Base-by-base conservation (phyloP, 2,888 invertebrate species). In the Macrophya alboannulata region DNA sequence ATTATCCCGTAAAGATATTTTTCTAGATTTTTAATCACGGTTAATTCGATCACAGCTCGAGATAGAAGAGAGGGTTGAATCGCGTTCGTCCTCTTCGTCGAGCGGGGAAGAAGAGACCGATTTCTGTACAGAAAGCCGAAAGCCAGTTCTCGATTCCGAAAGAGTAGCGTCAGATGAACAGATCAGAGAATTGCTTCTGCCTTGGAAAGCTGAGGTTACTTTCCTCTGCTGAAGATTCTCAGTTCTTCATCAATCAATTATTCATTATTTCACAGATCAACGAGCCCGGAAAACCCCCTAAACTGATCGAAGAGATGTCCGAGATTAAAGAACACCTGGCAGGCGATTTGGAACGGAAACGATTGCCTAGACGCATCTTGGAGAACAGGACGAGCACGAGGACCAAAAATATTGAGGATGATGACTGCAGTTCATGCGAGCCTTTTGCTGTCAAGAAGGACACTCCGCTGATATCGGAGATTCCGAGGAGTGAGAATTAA, bases 11-110 rank as follows among this genome's bases (percentile, higher is more conserved):
- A 8, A 3, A 51, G 17, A 31, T 17, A 37, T 40, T 31, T 71
- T 6, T 0, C 40, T 2, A 62, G 25, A 2, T 31, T 71, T 40
- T 17, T 40, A 15, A 71, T 71, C 25, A 8, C 25, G 17, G 4
- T n/a, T n/a, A 71, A 0, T 40, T 40, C 1, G 12, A 89, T 89
- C 6, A 62, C 88, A 90, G 89, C 87, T 90, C 86, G 85, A 88
- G 68, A 86, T 89, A 86, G 87, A 88, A 86, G 84, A 12, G 85
- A 89, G 87, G 86, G 89, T 90, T 88, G 88, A 89, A 85, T 84
- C 86, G 65, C 84, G 84, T 25, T 85, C 82, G 48, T 62, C 86
- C 31, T 84, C 83, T 59, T 85, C 86, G 68, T 77, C 84, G 59
- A 86, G 85, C 51, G 72, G 17, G 62, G 88, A 72, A 59, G 48